Percentiles rank a stretch among this genome's conserved stretches.
phyloP scores from a whole-genome alignment of 2,797 vertebrate genomes.

The Esox lucius region DNA sequence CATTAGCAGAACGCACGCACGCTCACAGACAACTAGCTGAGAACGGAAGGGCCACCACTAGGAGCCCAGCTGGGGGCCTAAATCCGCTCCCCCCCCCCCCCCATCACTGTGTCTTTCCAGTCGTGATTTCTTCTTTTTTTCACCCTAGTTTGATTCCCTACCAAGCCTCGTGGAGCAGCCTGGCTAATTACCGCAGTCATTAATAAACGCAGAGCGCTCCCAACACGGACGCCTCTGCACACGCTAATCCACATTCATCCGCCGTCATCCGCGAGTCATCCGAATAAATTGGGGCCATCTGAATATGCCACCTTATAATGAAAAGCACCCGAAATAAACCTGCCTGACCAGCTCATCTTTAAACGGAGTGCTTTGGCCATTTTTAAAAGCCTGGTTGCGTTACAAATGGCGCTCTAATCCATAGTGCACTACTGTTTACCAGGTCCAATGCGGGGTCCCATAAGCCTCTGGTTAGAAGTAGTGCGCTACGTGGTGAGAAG shows the following conservation, averaged over 20 bases:
- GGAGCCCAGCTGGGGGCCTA: neutral
- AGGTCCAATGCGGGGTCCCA: neutral
- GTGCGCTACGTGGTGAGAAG: neutral
- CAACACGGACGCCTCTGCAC: constrained; percentile 33
- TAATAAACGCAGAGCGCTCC: constrained; percentile 58
- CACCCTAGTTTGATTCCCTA: constrained; percentile 29
- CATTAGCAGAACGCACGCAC: neutral
- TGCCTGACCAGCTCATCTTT: constrained; percentile 30
- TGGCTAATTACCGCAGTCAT: constrained; percentile 63
- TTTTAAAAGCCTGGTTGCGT: neutral
- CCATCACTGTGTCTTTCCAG: constrained; percentile 48
- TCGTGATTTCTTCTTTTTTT: constrained; percentile 43
- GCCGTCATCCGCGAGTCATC: constrained; percentile 40
- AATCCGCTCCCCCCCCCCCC: constrained; percentile 26
- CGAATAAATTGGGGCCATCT: constrained; percentile 49
- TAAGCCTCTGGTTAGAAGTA: neutral
- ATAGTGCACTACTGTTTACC: neutral
- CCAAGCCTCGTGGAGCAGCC: constrained; percentile 20
- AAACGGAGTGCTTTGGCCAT: constrained; percentile 43
- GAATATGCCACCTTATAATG: constrained; percentile 57
- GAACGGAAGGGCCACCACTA: neutral
- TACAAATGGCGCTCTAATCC: neutral
- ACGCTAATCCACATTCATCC: constrained; percentile 51
- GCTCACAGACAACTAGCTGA: neutral
- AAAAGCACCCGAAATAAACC: constrained; percentile 56